These are phyloP conservation scores for Gobio gobio DNA, from an alignment of 2,113 vertebrate species.

Conservation along the genomic window DNA sequence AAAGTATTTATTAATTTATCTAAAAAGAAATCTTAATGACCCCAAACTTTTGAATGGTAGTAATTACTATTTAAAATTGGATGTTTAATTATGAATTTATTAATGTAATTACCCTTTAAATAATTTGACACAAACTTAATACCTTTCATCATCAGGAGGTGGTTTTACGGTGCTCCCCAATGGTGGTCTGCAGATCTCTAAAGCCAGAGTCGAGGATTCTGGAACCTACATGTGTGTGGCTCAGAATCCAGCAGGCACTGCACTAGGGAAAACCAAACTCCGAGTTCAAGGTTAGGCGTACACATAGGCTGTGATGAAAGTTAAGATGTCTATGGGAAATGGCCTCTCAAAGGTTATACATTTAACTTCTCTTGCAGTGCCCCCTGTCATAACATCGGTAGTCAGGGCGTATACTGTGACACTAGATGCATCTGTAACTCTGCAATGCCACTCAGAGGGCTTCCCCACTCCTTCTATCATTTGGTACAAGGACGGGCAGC, in stretches of 20 bases:
- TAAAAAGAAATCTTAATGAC: not conserved
- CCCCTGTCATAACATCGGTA: conserved; percentile 83
- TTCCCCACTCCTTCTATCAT: conserved; percentile 81
- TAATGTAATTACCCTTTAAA: not conserved
- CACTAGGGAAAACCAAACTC: conserved; percentile 92
- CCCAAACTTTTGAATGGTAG: not conserved
- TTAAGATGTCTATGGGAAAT: not conserved
- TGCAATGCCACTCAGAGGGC: conserved; percentile 85
- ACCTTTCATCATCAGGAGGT: conserved; percentile 73
- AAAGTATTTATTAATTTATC: no score
- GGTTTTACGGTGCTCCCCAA: conserved; percentile 80
- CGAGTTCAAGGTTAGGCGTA: conserved; percentile 86
- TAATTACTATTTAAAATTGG: not conserved
- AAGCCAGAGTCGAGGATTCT: conserved; percentile 81
- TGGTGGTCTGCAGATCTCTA: conserved; percentile 88
- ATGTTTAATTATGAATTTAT: not conserved
- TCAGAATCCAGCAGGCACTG: conserved; percentile 93
- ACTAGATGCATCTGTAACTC: conserved; percentile 84
- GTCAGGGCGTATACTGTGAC: conserved; percentile 71
- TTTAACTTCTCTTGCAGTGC: conserved; percentile 77
- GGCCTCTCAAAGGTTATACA: not conserved
- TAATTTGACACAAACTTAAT: not conserved
- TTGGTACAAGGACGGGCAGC: conserved; percentile 87
- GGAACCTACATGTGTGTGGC: conserved; percentile 94
- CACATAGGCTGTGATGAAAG: not conserved